Evolutionary conservation across 2,797 vertebrate species (phyloP).

Genomic region (Helicolenus hilgendorfi): DNA sequence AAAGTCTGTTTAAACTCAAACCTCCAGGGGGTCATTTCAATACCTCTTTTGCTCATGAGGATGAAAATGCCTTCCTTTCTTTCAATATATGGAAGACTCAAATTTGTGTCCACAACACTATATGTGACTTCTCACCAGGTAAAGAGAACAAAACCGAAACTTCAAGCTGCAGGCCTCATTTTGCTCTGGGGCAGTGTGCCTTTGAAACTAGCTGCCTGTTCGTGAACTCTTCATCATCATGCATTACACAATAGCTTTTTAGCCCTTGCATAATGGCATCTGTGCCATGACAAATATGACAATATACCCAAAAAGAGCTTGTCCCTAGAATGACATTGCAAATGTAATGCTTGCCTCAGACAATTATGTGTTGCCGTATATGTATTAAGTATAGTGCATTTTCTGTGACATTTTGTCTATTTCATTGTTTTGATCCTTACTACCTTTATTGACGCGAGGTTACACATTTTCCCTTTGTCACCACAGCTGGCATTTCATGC

Average conservation of each 20-base stretch:
- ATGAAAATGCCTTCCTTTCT: background rate
- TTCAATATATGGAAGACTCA: background rate
- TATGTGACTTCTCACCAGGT: background rate
- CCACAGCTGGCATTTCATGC: constrained; percentile 1
- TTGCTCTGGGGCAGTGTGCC: background rate
- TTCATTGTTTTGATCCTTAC: background rate
- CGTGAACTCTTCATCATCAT: background rate
- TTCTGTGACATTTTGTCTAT: background rate
- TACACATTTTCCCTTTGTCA: background rate
- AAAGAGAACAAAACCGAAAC: background rate
- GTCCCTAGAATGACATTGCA: background rate
- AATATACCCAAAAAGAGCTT: background rate
- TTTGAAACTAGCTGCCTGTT: constrained; percentile 9
- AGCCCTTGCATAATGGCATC: background rate
- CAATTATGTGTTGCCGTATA: background rate
- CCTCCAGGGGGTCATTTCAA: background rate
- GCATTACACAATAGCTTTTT: background rate
- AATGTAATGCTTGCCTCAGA: background rate
- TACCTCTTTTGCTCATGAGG: background rate
- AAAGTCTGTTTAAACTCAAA: background rate
- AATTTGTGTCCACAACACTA: background rate
- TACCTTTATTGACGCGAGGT: background rate
- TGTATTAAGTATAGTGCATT: background rate
- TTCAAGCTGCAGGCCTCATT: background rate
- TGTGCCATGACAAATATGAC: background rate